Percentiles rank a stretch among this genome's conserved stretches.
These are phyloP conservation scores for Periophthalmus magnuspinnatus DNA, from an alignment of 2,797 vertebrate genomes.

Conservation along the genomic window DNA sequence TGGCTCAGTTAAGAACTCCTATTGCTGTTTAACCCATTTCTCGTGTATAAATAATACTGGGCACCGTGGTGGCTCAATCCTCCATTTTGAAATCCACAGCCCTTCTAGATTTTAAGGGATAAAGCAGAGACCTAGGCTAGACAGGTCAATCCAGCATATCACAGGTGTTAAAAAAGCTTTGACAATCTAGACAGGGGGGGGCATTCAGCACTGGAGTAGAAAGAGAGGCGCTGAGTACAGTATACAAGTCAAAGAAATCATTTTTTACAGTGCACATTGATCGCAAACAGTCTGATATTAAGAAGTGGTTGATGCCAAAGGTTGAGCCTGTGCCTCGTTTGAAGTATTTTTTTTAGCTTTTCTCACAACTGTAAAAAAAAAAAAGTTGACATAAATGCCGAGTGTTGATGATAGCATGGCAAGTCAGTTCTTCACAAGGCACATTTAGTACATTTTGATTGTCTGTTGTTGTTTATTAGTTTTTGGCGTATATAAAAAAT, in stretches of 20 bases:
- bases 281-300: conserved; percentile 68
- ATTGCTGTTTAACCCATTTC: conserved; percentile 45
- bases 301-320: conserved; percentile 60
- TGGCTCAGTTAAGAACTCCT: conserved; percentile 46
- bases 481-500: conserved; percentile 46
- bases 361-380: conserved; percentile 46
- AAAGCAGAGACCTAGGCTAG: conserved; percentile 57
- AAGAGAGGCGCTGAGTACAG: conserved; percentile 66
- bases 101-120: conserved; percentile 56
- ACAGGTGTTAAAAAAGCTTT: conserved; percentile 54
- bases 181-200: conserved; percentile 46
- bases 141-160: conserved; percentile 62
- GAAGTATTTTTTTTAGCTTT: conserved; percentile 26
- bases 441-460: conserved; percentile 74
- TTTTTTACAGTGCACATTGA: conserved; percentile 72
- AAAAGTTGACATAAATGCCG: conserved; percentile 51
- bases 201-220: conserved; percentile 65
- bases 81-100: conserved; percentile 60
- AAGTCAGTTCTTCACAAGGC: conserved; percentile 74
- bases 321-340: conserved; percentile 69
- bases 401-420: conserved; percentile 47
- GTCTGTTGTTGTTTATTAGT: conserved; percentile 49
- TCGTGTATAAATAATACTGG: conserved; percentile 61
- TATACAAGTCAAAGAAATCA: conserved; percentile 51
- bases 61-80: conserved; percentile 67